Percentiles rank a stretch among this genome's conserved stretches.
These are phyloP conservation scores for Drosophila triauraria DNA, from an alignment of 1,140 invertebrate species.

Conservation along the genomic window DNA sequence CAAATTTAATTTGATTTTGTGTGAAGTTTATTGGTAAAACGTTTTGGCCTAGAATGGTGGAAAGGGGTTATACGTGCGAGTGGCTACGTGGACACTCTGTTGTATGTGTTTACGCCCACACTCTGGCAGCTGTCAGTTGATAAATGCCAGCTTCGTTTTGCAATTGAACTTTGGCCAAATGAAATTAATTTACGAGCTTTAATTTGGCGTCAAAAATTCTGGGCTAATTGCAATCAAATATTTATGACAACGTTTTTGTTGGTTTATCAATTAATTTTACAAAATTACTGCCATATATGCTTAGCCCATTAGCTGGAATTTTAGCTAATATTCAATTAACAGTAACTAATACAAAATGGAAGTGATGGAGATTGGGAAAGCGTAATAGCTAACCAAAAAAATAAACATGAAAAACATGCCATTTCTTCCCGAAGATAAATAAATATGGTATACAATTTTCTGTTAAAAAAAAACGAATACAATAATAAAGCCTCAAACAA, in stretches of 20 bases:
- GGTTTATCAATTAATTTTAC: slow-evolving; percentile 27
- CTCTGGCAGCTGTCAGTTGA: slow-evolving; percentile 20
- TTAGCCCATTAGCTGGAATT: slow-evolving; percentile 9
- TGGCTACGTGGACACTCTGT: slow-evolving; percentile 29
- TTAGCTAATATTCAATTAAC: slow-evolving; percentile 19
- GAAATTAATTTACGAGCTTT: slow-evolving; percentile 56
- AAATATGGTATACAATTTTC: too few relatives aligned
- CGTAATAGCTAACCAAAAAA: too few relatives aligned
- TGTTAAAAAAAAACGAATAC: not conserved
- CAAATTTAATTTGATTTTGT: slow-evolving; percentile 84
- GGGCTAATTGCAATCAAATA: slow-evolving; percentile 39
- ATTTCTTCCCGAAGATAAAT: too few relatives aligned
- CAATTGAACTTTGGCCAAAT: slow-evolving; percentile 58
- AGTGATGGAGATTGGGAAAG: not conserved
- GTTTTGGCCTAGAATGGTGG: slow-evolving; percentile 53
- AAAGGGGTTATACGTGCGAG: slow-evolving; percentile 48
- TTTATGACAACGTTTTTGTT: slow-evolving; percentile 43
- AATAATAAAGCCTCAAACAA: too few relatives aligned
- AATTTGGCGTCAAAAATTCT: slow-evolving; percentile 6
- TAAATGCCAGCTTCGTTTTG: slow-evolving; percentile 54
- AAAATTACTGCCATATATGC: slow-evolving; percentile 34
- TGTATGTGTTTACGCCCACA: not conserved
- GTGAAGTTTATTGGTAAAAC: slow-evolving; percentile 83
- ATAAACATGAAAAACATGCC: too few relatives aligned
- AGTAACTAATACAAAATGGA: not conserved